phyloP scores from a whole-genome alignment of 2,797 vertebrate genomes.

The Acridotheres tristis region DNA sequence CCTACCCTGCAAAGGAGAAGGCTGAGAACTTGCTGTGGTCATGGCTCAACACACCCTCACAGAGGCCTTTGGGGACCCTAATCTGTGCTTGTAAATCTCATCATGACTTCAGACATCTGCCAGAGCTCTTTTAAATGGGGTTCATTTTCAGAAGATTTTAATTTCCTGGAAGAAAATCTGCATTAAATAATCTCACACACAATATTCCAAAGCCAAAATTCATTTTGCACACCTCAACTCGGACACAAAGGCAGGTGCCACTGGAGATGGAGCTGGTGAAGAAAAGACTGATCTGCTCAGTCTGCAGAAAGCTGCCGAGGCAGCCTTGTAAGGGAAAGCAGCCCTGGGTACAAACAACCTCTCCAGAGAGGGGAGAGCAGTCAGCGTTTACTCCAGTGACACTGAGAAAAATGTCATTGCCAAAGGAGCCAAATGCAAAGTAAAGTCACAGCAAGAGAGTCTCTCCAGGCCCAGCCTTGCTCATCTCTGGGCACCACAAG shows the following conservation, averaged over 20 bases:
- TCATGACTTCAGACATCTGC: rapidly evolving
- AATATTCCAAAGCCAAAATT: background rate
- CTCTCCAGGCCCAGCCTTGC: background rate
- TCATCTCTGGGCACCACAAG: rapidly evolving
- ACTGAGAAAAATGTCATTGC: background rate
- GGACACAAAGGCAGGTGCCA: background rate
- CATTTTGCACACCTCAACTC: background rate
- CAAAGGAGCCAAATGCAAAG: background rate
- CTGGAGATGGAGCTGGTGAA: background rate
- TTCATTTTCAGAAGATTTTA: background rate
- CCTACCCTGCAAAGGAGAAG: background rate
- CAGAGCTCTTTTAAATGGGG: background rate
- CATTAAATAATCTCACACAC: background rate
- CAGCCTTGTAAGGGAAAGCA: rapidly evolving
- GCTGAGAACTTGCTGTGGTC: background rate
- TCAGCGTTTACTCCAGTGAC: background rate
- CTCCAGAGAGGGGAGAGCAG: background rate
- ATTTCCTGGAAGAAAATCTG: background rate
- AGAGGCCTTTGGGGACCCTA: background rate
- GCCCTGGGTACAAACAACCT: background rate
- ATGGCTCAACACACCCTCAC: background rate
- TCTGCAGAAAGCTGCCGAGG: background rate
- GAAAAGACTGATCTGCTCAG: background rate
- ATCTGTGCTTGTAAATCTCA: background rate
- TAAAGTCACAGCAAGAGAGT: background rate